Percentiles rank a stretch among this genome's conserved stretches.
phyloP scores from a whole-genome alignment of 2,797 vertebrate genomes.

The Carcharodon carcharias region DNA sequence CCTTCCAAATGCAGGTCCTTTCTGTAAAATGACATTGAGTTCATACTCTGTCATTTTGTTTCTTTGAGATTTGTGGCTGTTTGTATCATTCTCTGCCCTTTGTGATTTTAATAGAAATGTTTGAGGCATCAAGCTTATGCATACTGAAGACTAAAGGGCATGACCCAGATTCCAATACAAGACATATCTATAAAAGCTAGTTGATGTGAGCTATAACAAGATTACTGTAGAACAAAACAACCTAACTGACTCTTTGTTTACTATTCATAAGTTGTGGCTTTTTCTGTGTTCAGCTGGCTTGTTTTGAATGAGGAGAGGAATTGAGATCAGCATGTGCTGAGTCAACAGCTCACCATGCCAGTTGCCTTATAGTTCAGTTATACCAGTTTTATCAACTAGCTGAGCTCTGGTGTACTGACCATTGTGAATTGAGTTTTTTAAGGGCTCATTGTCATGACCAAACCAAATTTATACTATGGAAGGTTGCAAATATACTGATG shows the following conservation, averaged over 20 bases:
- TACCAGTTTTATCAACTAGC: slow-evolving; percentile 19
- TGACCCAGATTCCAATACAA: background rate
- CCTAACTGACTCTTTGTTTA: slow-evolving; percentile 13
- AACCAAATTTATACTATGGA: background rate
- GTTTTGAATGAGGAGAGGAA: slow-evolving; percentile 13
- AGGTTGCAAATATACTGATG: background rate
- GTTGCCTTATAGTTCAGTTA: background rate
- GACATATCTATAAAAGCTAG: background rate
- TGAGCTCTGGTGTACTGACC: background rate
- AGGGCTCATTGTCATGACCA: background rate
- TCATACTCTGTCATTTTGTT: background rate
- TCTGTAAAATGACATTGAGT: background rate
- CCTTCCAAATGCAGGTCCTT: background rate
- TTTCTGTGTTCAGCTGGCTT: slow-evolving; percentile 5
- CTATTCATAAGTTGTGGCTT: slow-evolving; percentile 7
- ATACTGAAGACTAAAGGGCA: background rate
- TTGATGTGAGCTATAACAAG: background rate
- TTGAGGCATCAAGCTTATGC: background rate
- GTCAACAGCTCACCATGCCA: background rate
- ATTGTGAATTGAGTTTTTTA: background rate
- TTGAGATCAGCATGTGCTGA: background rate
- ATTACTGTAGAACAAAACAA: background rate
- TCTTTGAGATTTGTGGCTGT: background rate
- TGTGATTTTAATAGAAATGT: background rate
- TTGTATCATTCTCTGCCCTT: background rate